Base-by-base conservation (phyloP, 2,797 vertebrate species). In the Eulemur rubriventer region DNA sequence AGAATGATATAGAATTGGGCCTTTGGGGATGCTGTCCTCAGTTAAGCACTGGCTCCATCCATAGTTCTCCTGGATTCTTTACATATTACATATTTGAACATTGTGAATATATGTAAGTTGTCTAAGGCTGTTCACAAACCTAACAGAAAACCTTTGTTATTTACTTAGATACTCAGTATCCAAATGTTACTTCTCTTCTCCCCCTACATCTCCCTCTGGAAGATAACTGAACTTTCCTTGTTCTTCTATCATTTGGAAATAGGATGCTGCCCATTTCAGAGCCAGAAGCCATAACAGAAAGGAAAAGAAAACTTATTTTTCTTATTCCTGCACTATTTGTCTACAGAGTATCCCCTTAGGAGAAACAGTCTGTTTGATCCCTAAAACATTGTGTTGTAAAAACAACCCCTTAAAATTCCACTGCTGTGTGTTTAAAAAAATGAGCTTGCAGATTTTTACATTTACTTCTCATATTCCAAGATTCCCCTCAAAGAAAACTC, bases 371-470 rank as follows among this genome's bases (percentile, higher is more conserved):
- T 89, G 38, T 67, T 85, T 18, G 59, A 89, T 50, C 18, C 38
- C 50, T 72, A 52, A 59, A 89, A 63, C 30, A 75, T 8, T 35
- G 35, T n/a, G 70, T 33, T n/a, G 65, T 69, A 91, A 91, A 94
- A 70, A 7, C 48, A 95, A 76, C 2, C 1, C 26, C 20, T 76
- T 69, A 78, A 81, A 88, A 79, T 50, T 59, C 43, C 16, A 83
- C 59, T n/a, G 28, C 20, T 96, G 65, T 87, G 50, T 35, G 43
- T 96, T 87, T 63, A 88, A 33, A 7, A 85, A 92, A 88, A 73
- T 63, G 55, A 41, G 43, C 59, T 85, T 52, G 5, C 16, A 70
- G 35, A 67, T 78, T 63, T 55, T 92, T 28, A 63, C 1, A 46
- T 50, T 78, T 89, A 7, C 24, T 96, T 84, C 24, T 75, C 18